Conservation (phyloP, 2,113 vertebrate species). For the Myrmecophaga tridactyla region DNA sequence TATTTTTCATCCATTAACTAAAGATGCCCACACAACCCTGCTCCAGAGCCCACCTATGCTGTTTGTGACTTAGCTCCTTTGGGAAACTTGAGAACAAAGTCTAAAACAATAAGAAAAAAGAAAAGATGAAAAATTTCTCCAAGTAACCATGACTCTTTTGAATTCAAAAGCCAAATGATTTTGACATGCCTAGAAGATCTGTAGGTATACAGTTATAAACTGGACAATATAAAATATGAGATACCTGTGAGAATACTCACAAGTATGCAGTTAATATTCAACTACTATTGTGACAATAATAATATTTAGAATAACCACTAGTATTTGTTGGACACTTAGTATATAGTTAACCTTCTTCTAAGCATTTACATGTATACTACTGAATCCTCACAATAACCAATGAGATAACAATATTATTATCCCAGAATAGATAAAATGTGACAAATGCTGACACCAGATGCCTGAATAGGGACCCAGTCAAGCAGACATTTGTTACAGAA, state of each 20-base stretch:
- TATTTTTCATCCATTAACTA: conserved; percentile 53
- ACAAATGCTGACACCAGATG: conserved; percentile 81
- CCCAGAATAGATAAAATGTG: conserved; percentile 25
- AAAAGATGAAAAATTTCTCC: conserved; percentile 44
- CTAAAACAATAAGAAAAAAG: conserved; percentile 58
- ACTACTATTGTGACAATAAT: background rate
- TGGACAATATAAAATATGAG: conserved; percentile 19
- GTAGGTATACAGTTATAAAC: conserved; percentile 44
- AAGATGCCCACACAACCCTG: background rate
- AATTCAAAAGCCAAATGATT: conserved; percentile 56
- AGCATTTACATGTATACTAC: background rate
- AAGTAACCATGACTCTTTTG: conserved; percentile 38
- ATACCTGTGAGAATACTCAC: background rate
- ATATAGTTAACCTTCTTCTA: background rate
- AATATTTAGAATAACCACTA: background rate
- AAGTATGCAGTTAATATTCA: background rate
- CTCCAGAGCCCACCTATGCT: conserved; percentile 21
- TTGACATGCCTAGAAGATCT: conserved; percentile 11
- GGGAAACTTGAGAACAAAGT: conserved; percentile 42
- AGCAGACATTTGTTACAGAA: conserved; percentile 71
- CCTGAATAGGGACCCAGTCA: conserved; percentile 81
- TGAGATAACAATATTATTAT: background rate
- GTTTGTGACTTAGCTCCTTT: background rate
- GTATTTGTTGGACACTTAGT: background rate
- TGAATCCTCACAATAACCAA: background rate